Conservation (phyloP, 2,113 vertebrate genomes). For the Phrynosoma blainvillii region DNA sequence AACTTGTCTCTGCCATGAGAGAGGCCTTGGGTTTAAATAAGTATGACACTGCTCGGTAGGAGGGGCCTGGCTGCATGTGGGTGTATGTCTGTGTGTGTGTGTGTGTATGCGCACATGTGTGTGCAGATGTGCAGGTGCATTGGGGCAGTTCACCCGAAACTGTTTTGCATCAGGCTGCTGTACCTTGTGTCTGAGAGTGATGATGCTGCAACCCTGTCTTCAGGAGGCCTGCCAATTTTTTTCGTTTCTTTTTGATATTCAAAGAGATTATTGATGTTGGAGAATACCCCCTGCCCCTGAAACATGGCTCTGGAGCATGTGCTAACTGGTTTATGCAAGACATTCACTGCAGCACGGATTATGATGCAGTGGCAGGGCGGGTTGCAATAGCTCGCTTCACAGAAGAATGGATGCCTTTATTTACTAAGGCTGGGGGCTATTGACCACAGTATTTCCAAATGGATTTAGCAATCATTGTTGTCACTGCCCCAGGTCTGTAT, state of each 20-base stretch:
- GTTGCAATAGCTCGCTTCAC: too few species aligned
- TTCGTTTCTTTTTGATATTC: neutral
- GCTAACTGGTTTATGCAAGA: neutral
- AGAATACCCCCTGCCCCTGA: too few species aligned
- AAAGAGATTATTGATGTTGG: too few species aligned
- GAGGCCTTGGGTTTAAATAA: neutral
- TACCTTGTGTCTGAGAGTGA: conserved; percentile 10
- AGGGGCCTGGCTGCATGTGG: neutral
- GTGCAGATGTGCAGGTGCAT: neutral
- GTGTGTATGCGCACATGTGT: too few species aligned
- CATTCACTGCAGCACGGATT: neutral
- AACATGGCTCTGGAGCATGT: neutral
- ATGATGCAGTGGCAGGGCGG: neutral
- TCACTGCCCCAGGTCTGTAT: neutral
- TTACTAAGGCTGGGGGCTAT: too few species aligned
- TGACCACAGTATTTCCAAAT: neutral
- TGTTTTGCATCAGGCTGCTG: accelerated
- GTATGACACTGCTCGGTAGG: neutral
- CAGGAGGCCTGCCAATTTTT: neutral
- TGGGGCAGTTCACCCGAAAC: neutral
- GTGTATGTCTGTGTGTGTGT: too few species aligned
- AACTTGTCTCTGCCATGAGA: accelerated
- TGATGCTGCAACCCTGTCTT: neutral
- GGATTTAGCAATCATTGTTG: neutral
- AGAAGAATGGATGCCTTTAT: neutral